phyloP scores from a whole-genome alignment of 2,888 invertebrate species.

The Melangyna quadrimaculata region DNA sequence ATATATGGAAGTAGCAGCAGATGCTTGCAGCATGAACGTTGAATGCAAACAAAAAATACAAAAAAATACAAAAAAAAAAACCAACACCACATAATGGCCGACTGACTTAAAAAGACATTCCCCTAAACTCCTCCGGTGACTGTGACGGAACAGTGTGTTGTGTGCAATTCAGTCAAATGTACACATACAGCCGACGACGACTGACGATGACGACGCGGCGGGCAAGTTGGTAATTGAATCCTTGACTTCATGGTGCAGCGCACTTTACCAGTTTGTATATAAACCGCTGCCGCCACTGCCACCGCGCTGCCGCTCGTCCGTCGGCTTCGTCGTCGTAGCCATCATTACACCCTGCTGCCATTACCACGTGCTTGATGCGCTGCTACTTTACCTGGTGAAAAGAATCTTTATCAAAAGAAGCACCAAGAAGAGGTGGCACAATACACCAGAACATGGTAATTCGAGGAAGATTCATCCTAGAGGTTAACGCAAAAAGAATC shows the following conservation, averaged over 20 bases:
- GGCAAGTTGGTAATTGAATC: conserved; percentile 55
- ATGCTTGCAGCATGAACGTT: conserved; percentile 6
- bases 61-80: neutral
- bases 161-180: conserved; percentile 19
- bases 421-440: conserved; percentile 21
- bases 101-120: conserved; percentile 46
- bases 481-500: conserved; percentile 1
- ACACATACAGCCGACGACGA: neutral
- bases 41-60: conserved; percentile 2
- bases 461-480: conserved; percentile 45
- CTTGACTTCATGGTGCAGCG: conserved; percentile 62
- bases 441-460: conserved; percentile 44
- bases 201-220: neutral
- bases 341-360: conserved; percentile 44
- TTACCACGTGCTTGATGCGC: conserved; percentile 62
- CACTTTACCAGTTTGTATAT: conserved; percentile 43
- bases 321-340: neutral
- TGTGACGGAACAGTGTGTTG: neutral
- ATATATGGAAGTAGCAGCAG: conserved; percentile 19
- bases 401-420: conserved; percentile 13
- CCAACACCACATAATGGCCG: conserved; percentile 49
- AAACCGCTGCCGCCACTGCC: neutral
- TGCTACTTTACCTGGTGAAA: conserved; percentile 44
- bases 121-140: neutral
- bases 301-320: too few species aligned